phyloP scores from a whole-genome alignment of 2,888 invertebrate species.

The Ommatoiulus sabulosus region DNA sequence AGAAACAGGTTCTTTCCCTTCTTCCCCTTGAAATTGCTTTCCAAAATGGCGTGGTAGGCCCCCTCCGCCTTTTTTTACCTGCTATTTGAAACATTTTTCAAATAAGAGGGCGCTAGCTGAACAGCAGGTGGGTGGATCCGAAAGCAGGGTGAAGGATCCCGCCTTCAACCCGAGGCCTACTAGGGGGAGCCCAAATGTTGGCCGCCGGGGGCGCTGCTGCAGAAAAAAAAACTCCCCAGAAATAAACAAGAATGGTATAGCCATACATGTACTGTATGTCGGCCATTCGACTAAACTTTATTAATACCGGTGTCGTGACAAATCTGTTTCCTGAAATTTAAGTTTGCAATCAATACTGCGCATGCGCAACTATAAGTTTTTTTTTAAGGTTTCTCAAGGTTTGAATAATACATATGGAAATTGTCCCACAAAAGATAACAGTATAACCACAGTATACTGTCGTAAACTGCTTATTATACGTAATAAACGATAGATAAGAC shows the following conservation, averaged over 20 bases:
- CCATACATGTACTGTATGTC: not conserved
- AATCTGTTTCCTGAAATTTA: too few species aligned
- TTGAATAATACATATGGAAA: too few species aligned
- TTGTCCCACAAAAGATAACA: too few species aligned
- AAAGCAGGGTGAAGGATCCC: not conserved
- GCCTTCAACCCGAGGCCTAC: not conserved
- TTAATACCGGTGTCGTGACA: too few species aligned
- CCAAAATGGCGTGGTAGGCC: not conserved
- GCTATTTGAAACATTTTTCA: not conserved
- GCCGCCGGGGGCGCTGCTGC: not conserved
- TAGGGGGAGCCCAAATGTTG: not conserved
- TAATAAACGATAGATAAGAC: too few species aligned
- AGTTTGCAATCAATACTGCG: too few species aligned
- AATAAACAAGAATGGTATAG: not conserved
- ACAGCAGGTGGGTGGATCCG: constrained; percentile 5
- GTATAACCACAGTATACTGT: too few species aligned
- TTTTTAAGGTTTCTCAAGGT: too few species aligned
- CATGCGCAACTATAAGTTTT: too few species aligned
- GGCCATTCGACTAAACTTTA: not conserved
- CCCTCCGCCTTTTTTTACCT: not conserved
- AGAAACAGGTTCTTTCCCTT: not conserved
- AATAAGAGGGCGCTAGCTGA: not conserved
- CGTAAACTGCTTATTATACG: too few species aligned
- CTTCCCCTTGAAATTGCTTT: not conserved
- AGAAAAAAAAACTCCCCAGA: not conserved